These are phyloP conservation scores for Acromyrmex heyeri DNA, from an alignment of 1,140 invertebrate genomes.

Conservation along the genomic window DNA sequence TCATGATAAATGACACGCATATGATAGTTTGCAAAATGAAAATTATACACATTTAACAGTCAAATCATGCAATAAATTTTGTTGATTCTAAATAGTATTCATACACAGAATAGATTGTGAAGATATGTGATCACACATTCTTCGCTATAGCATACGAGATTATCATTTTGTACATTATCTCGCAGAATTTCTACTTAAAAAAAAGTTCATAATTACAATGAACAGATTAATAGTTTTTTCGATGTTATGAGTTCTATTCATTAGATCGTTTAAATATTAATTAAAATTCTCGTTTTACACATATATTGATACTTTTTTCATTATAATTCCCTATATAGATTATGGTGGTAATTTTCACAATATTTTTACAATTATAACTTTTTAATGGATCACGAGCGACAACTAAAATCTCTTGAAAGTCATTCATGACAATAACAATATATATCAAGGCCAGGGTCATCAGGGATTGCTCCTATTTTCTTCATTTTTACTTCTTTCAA, in stretches of 20 bases:
- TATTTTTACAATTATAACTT: too few species aligned
- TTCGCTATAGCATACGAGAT: not conserved
- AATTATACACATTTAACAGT: not conserved
- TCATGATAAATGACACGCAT: not conserved
- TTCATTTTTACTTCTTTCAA: constrained; percentile 72
- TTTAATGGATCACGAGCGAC: too few species aligned
- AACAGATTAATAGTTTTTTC: not conserved
- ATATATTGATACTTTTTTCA: not conserved
- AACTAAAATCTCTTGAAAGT: too few species aligned
- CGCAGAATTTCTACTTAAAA: not conserved
- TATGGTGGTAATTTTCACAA: too few species aligned
- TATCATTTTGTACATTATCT: not conserved
- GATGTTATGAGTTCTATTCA: not conserved
- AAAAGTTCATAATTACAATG: not conserved
- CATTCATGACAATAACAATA: too few species aligned
- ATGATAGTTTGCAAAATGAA: not conserved
- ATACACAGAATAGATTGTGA: not conserved
- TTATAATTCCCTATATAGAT: too few species aligned
- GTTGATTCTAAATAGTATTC: not conserved
- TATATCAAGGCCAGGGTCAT: too few species aligned
- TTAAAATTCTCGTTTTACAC: not conserved
- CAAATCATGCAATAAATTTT: not conserved
- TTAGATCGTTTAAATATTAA: not conserved
- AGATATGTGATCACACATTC: not conserved
- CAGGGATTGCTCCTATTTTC: too few species aligned